Evolutionary conservation across 2,113 vertebrate species (phyloP), one percentile per base, ranked within the genome.

Genomic region (Reinhardtius hippoglossoides): DNA sequence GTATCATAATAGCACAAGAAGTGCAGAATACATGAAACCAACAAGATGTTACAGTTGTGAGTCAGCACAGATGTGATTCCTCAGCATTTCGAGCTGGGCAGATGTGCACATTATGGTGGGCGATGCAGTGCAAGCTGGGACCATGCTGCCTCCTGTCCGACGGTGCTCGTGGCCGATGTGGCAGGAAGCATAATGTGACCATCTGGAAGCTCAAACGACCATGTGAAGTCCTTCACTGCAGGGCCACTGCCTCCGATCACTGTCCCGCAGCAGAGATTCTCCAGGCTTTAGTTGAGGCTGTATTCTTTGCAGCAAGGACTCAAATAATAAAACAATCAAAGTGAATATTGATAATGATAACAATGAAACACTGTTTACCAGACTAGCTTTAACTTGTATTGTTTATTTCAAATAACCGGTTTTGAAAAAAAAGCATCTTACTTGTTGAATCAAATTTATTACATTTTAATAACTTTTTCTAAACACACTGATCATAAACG

Each of bases 1-100:
- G 8, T 14, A 23, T 56, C 9, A 56, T 54, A 9, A 20, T 56
- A 2, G 26, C 37, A 61, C 10, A n/a, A 37, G 5, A 61, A 42
- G 13, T 2, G 27, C 59, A n/a, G 20, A 21, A 4, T 61, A 3
- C 26, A 31, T 24, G 54, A 24, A 56, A 24, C 21, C n/a, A n/a
- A 20, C 2, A 31, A 31, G 31, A 31, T 31, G 31, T 31, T 31
- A 31, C 31, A 14, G 5, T 20, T 6, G 31, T 62, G 50, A 81
- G 14, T 70, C 42, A 62, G 67, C 67, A 58, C 78, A 84, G 61
- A 71, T 74, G 81, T 59, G 56, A 64, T 57, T 69, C 42, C 44
- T 68, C 59, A 80, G 63, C 16, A 57, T 9, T 52, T 3, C 31
- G 18, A 9, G 72, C 58, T 54, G 73, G 7, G 8, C 81, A 84